Evolutionary conservation across 2,797 vertebrate genomes (phyloP), one percentile per base, ranked within the genome.

Genomic region (Pseudochromis fuscus): DNA sequence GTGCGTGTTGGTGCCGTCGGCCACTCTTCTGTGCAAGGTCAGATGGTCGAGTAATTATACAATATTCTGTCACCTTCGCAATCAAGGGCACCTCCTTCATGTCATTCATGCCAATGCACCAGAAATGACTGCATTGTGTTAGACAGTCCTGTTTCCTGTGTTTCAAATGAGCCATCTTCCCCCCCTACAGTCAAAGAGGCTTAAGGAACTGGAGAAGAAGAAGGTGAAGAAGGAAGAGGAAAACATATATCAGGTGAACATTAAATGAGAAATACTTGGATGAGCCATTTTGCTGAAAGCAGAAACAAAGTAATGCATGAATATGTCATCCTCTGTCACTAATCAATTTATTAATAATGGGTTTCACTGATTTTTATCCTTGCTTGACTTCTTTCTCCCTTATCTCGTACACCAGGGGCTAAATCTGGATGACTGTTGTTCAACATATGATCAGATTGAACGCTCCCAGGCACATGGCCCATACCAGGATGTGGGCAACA

Each of bases 401-500:
- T 56, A 16, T 69, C 35, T 74, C 49, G 21, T 25, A 68, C 52
- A 18, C 18, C 67, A 97, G 96, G 96, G 96, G 31, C 91, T 97
- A 18, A 96, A 96, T 82, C 82, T 96, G 3, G 95, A 96, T 0
- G 95, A 96, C 2, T 95, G 95, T 51, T 84, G 79, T 49, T 80
- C 94, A 51, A 88, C 94, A 74, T 97, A 97, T 18, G 95, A 97
- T 82, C 94, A 96, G 86, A 96, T 97, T 37, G 94, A 95, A 25
- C 90, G 93, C 21, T 82, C 86, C 31, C 92, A 90, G 37, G 77
- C 76, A 55, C 91, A 91, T 16, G 91, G 91, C 53, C 94, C 90
- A 1, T 97, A 97, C 87, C 92, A 97, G 84, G 96, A 97, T 19
- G 95, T 97, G 67, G 92, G 90, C 50, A 94, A 72, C 58, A 49